phyloP scores from a whole-genome alignment of 2,888 invertebrate species.

The Hylaea fasciaria region DNA sequence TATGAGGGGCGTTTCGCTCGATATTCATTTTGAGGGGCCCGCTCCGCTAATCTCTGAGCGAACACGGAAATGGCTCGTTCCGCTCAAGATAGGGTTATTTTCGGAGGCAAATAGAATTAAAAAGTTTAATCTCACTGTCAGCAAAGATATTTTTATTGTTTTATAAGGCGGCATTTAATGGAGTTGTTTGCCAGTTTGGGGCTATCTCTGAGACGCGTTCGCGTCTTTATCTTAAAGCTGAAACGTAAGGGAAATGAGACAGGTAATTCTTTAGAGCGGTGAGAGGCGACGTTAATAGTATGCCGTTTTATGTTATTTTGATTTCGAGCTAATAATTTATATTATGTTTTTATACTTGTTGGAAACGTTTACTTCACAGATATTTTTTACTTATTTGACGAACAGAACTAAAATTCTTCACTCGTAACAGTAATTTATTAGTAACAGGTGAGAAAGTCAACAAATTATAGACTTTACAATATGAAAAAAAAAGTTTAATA shows the following conservation, averaged over 20 bases:
- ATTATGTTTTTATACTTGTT: neutral
- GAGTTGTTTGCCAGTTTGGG: slow-evolving; percentile 38
- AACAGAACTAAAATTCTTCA: too few relatives aligned
- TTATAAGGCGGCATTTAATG: slow-evolving; percentile 21
- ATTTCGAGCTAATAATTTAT: neutral
- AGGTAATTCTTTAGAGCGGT: slow-evolving; percentile 3
- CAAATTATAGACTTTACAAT: too few relatives aligned
- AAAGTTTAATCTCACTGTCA: slow-evolving; percentile 16
- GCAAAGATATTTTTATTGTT: slow-evolving; percentile 15
- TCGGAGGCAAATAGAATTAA: slow-evolving; percentile 25
- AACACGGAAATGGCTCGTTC: slow-evolving; percentile 66
- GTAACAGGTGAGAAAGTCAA: too few relatives aligned
- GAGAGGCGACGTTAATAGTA: slow-evolving; percentile 4
- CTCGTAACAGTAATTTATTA: too few relatives aligned
- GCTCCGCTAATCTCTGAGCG: slow-evolving; percentile 66
- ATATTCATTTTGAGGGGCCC: slow-evolving; percentile 63
- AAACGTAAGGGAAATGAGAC: slow-evolving; percentile 33
- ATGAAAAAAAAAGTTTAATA: too few relatives aligned
- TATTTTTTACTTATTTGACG: neutral
- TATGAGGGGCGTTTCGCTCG: slow-evolving; percentile 68
- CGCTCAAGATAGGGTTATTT: slow-evolving; percentile 46
- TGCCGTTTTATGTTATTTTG: slow-evolving; percentile 1
- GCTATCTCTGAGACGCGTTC: slow-evolving; percentile 27
- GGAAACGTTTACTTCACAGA: neutral
- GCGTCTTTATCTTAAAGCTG: slow-evolving; percentile 37